Evolutionary conservation across 2,113 vertebrate genomes (phyloP), one percentile per base, ranked within the genome.

Genomic region (Notiomystis cincta): DNA sequence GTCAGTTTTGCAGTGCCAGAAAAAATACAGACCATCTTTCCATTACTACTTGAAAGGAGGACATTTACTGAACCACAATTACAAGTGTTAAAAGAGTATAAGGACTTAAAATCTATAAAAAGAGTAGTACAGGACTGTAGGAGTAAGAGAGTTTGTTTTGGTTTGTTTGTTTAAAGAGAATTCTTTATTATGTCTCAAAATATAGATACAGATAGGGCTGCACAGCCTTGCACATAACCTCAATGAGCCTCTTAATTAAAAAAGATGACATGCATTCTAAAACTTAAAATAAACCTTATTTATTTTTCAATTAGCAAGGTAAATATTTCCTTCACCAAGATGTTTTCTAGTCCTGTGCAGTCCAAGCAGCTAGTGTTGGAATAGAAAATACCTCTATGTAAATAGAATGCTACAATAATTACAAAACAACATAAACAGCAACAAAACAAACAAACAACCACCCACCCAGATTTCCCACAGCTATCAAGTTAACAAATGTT

Each of bases 1-100:
- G 73, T 81, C 67, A 90, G 71, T 73, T 91, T 89, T 67, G 37
- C 67, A 95, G 54, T 42, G 82, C 90, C 95, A 96, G 97, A 97
- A 96, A 93, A 97, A 97, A 93, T 75, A 95, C 27, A 91, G 57
- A 64, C 44, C 89, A 93, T 78, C 87, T 89, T 95, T 97, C 90
- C 62, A 82, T 64, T 90, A 73, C 70, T 95, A 90, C 87, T 76
- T 97, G 61, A 95, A 87, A 38, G 12, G 7, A 94, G 58, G 70
- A 78, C 62, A 82, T 60, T 95, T 92, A 89, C 73, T 93, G 81
- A 93, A 82, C 90, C 94, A 96, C 69, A 90, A 82, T 95, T 97
- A 85, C 69, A 94, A 92, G 83, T 88, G 58, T 87, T 95, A 77
- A 65, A 89, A 91, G 69, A 90, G 66, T 38, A 64, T 40, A 67